Evolutionary conservation across 1,140 invertebrate genomes (phyloP).

Genomic region (Oedothorax gibbosus): DNA sequence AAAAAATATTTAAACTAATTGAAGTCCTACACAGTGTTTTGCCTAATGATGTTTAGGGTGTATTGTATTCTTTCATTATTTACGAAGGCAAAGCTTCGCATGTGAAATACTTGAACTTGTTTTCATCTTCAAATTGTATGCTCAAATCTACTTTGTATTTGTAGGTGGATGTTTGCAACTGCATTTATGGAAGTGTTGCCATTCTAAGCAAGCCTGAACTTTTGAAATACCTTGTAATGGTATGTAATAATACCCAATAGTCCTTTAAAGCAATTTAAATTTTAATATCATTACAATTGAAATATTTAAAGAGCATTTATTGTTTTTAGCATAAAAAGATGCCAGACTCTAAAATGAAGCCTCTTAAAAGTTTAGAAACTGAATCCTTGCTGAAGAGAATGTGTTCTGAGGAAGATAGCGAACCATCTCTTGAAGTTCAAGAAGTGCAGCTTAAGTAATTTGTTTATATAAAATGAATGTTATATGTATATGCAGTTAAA

Average conservation of each 20-base stretch:
- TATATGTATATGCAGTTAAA: background rate
- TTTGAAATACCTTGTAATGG: constrained; percentile 67
- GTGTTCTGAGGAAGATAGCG: constrained; percentile 26
- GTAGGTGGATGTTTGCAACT: constrained; percentile 64
- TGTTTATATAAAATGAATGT: no score
- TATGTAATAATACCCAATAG: constrained; percentile 54
- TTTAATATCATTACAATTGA: background rate
- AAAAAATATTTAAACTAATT: no score
- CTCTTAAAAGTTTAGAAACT: constrained; percentile 29
- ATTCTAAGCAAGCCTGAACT: constrained; percentile 66
- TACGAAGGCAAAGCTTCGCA: no score
- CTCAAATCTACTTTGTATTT: background rate
- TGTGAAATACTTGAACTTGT: background rate
- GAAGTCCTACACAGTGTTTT: no score
- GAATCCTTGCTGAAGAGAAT: constrained; percentile 23
- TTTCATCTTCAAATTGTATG: background rate
- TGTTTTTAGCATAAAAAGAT: constrained; percentile 41
- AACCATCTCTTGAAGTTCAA: constrained; percentile 21
- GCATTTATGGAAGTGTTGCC: constrained; percentile 66
- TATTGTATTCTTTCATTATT: no score
- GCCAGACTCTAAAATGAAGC: constrained; percentile 26
- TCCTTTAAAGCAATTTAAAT: background rate
- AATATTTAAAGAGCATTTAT: background rate
- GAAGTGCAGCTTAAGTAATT: constrained; percentile 43
- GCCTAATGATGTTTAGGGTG: no score